A percentile compares a stretch with the other conserved stretches of the same genome.
Conservation (phyloP, 1,140 invertebrate genomes). For the Drosophila oshimai region DNA sequence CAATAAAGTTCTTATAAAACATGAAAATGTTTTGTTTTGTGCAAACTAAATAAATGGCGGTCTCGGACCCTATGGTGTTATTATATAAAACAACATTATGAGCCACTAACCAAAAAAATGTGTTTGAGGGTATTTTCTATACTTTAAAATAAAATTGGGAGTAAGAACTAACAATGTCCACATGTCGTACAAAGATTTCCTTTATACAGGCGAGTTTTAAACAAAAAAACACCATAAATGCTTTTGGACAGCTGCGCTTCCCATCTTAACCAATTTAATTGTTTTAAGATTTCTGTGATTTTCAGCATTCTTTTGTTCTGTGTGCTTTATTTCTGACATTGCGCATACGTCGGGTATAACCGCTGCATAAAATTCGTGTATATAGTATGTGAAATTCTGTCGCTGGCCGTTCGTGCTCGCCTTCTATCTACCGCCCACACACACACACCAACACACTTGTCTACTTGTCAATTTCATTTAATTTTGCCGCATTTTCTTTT, state of each 20-base stretch:
- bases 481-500: constrained; percentile 57
- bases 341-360: constrained; percentile 20
- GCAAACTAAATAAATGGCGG: no score
- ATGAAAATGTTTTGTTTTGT: no score
- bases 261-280: neutral
- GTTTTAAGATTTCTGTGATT: neutral
- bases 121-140: no score
- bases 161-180: no score
- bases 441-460: constrained; percentile 4
- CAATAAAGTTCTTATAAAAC: no score
- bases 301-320: neutral
- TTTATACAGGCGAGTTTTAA: no score
- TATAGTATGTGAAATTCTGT: constrained; percentile 19
- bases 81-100: no score
- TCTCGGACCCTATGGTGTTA: no score
- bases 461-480: constrained; percentile 67
- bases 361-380: constrained; percentile 16
- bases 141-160: no score
- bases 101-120: no score
- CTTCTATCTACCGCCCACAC: constrained; percentile 30
- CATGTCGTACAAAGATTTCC: no score
- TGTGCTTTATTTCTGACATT: constrained; percentile 31
- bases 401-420: constrained; percentile 27
- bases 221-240: no score
- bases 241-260: neutral